Evolutionary conservation across 2,113 vertebrate genomes (phyloP).

Genomic region (Alouatta palliata): DNA sequence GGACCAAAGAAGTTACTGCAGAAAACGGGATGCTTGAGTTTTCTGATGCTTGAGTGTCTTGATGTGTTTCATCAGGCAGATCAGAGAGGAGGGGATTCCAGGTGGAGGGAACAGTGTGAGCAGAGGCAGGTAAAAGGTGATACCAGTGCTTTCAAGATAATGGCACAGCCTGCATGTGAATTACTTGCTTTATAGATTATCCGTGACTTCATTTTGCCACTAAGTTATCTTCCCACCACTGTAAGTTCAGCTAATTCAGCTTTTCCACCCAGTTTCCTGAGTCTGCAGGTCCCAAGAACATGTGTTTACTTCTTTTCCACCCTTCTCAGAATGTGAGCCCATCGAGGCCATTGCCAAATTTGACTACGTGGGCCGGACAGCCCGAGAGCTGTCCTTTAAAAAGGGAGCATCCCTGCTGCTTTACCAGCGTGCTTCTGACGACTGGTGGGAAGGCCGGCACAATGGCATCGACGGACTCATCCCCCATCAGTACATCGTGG

Average conservation of each 20-base stretch:
- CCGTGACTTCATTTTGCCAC: background rate
- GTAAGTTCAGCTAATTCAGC: background rate
- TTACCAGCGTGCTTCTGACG: conserved; percentile 93
- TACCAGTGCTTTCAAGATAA: background rate
- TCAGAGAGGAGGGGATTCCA: background rate
- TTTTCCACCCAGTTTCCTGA: background rate
- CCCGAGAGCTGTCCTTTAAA: conserved; percentile 95
- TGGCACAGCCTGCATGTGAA: fast-evolving
- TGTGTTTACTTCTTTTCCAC: conserved; percentile 53
- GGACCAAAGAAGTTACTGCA: background rate
- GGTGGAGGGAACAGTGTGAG: background rate
- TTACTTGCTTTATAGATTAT: background rate
- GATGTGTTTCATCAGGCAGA: background rate
- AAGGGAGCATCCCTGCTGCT: conserved; percentile 95
- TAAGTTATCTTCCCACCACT: background rate
- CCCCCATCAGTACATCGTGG: conserved; percentile 96
- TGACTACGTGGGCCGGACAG: conserved; percentile 94
- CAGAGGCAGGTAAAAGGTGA: background rate
- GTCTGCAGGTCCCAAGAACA: background rate
- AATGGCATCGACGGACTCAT: conserved; percentile 94
- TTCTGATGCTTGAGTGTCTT: background rate
- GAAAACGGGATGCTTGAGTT: background rate
- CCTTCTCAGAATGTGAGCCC: conserved; percentile 93
- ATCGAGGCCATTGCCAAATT: conserved; percentile 96
- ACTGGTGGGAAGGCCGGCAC: conserved; percentile 98